phyloP scores from a whole-genome alignment of 2,888 invertebrate species.

The Prosapia bicincta region DNA sequence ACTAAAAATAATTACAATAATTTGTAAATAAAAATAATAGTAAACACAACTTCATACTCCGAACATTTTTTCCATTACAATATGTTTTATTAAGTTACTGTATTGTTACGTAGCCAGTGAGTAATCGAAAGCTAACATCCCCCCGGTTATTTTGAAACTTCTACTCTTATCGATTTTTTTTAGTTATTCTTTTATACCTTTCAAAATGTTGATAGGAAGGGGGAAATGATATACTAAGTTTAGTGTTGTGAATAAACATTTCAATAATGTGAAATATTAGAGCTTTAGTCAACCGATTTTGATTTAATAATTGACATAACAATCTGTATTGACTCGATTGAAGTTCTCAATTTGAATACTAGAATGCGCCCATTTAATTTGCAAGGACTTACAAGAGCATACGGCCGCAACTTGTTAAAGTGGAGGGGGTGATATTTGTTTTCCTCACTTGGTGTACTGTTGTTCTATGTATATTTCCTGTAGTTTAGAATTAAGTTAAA shows the following conservation, averaged over 20 bases:
- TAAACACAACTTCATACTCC: too few relatives aligned
- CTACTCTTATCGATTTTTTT: neutral
- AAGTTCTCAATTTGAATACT: neutral
- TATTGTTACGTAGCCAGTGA: neutral
- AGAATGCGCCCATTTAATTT: constrained; percentile 7
- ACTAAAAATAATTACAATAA: too few relatives aligned
- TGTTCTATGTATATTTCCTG: neutral
- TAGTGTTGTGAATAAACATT: too few relatives aligned
- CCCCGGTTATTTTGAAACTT: neutral
- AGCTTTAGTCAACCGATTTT: neutral
- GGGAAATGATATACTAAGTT: too few relatives aligned
- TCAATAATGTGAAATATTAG: too few relatives aligned
- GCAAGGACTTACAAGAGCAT: constrained; percentile 22
- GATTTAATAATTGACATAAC: neutral
- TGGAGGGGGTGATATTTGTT: constrained; percentile 28
- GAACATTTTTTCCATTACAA: too few relatives aligned
- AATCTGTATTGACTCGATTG: neutral
- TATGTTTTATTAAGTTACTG: too few relatives aligned
- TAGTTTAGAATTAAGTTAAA: neutral
- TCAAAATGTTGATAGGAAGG: too few relatives aligned
- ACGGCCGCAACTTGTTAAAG: constrained; percentile 30
- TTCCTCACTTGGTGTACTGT: constrained; percentile 7
- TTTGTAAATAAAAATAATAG: too few relatives aligned
- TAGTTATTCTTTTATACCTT: neutral
- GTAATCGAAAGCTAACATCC: neutral